A percentile compares a stretch with the other conserved stretches of the same genome.
phyloP scores from a whole-genome alignment of 2,113 vertebrate genomes.

The Psittacula cyanocephala region DNA sequence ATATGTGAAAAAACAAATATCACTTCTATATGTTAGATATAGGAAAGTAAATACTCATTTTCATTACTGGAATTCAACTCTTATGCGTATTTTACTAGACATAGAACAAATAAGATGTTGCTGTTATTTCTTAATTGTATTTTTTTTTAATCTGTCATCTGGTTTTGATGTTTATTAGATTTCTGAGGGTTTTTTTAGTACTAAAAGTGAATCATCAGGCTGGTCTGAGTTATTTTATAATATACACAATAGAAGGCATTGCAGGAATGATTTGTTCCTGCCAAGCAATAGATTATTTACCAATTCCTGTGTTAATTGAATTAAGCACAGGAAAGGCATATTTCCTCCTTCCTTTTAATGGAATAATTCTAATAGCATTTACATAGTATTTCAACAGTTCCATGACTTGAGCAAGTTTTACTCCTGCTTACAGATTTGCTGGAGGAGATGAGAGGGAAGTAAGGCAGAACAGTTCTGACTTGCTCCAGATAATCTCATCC shows the following conservation, averaged over 20 bases:
- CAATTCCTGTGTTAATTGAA: neutral
- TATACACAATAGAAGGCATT: neutral
- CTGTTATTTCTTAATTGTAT: neutral
- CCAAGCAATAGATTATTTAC: neutral
- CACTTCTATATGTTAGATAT: neutral
- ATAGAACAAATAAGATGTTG: neutral
- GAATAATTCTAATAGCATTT: neutral
- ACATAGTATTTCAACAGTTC: neutral
- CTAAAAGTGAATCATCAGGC: neutral
- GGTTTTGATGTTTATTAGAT: slow-evolving; percentile 10
- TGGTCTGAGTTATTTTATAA: neutral
- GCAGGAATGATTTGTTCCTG: neutral
- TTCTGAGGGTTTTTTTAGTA: neutral
- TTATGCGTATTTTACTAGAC: neutral
- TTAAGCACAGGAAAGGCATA: slow-evolving; percentile 27
- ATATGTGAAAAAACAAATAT: neutral
- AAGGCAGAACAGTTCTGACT: neutral
- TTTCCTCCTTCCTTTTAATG: neutral
- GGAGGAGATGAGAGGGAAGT: neutral
- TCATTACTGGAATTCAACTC: neutral
- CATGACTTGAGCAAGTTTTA: neutral
- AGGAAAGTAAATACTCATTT: neutral
- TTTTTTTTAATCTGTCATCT: neutral
- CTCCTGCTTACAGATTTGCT: neutral
- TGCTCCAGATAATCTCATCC: neutral